Percentiles rank a stretch among this genome's conserved stretches.
Conservation (phyloP, 2,113 vertebrate species). For the Takifugu bimaculatus region DNA sequence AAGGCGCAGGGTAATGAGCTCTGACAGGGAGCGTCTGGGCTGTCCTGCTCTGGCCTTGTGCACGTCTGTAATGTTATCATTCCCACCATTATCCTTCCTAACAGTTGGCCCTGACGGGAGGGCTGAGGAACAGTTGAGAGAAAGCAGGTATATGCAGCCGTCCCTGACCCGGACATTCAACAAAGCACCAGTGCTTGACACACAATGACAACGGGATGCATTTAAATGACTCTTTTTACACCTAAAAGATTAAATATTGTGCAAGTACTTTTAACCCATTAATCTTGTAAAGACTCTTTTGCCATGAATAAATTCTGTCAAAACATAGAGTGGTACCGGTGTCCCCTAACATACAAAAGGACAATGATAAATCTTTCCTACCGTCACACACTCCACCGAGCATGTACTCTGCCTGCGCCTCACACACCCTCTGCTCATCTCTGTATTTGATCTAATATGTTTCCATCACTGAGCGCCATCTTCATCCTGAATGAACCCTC, state of each 20-base stretch:
- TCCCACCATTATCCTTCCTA: slow-evolving; percentile 10
- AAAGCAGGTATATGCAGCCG: slow-evolving; percentile 7
- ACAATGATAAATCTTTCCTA: slow-evolving; percentile 49
- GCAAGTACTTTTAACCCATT: too few relatives aligned
- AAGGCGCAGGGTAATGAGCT: slow-evolving; percentile 23
- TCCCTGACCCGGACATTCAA: slow-evolving; percentile 3
- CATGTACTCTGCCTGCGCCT: slow-evolving; percentile 2
- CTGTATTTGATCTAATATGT: neutral
- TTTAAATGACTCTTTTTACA: slow-evolving; percentile 16
- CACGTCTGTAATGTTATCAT: slow-evolving; percentile 5
- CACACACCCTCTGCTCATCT: neutral
- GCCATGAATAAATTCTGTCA: slow-evolving; percentile 2
- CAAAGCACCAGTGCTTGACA: slow-evolving; percentile 12
- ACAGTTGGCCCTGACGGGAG: slow-evolving; percentile 1
- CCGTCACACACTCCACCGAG: slow-evolving; percentile 26
- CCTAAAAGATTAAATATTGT: too few relatives aligned
- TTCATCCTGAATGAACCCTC: too few relatives aligned
- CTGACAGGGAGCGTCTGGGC: slow-evolving; percentile 15
- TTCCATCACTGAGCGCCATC: neutral
- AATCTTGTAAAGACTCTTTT: neutral
- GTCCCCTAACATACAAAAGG: slow-evolving; percentile 43
- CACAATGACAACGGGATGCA: slow-evolving; percentile 19
- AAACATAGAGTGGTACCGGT: slow-evolving; percentile 5
- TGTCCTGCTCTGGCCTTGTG: slow-evolving; percentile 29
- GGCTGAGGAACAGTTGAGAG: neutral